Evolutionary conservation across 53 echinoderm and acorn worm species (phyloP).

Genomic region (Pentamera pediparva): DNA sequence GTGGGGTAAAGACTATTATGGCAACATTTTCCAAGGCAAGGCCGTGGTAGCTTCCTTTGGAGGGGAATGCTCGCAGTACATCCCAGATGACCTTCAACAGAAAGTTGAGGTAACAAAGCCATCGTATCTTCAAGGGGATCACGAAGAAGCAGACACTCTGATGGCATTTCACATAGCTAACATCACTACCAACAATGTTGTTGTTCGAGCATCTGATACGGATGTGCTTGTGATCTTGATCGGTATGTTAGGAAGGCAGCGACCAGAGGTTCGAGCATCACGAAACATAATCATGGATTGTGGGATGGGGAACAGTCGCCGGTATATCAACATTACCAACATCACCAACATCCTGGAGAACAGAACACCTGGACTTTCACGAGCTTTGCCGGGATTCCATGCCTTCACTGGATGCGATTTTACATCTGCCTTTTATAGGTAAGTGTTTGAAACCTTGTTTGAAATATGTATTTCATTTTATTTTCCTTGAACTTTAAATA

Average conservation of each 20-base stretch:
- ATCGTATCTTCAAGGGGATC: slow-evolving; percentile 47
- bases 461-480: no score
- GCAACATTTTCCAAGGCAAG: slow-evolving; percentile 31
- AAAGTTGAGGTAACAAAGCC: slow-evolving; percentile 28
- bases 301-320: slow-evolving; percentile 41
- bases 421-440: slow-evolving; percentile 57
- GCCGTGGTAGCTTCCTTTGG: slow-evolving; percentile 57
- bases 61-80: slow-evolving; percentile 55
- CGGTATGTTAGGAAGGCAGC: slow-evolving; percentile 36
- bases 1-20: slow-evolving; percentile 52
- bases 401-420: slow-evolving; percentile 69
- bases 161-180: slow-evolving; percentile 45
- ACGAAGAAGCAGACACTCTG: slow-evolving; percentile 62
- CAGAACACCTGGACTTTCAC: slow-evolving; percentile 26
- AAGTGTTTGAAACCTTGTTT: no score
- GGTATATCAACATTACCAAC: slow-evolving; percentile 49
- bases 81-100: slow-evolving; percentile 4
- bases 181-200: neutral
- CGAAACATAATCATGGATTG: slow-evolving; percentile 51
- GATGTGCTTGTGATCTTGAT: slow-evolving; percentile 43
- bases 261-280: slow-evolving; percentile 19
- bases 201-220: slow-evolving; percentile 46
- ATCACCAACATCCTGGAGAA: slow-evolving; percentile 36
- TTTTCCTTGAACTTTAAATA: no score
- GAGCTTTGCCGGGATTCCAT: slow-evolving; percentile 47